These are phyloP conservation scores for Echiichthys vipera DNA, from an alignment of 2,797 vertebrate species.

Conservation along the genomic window DNA sequence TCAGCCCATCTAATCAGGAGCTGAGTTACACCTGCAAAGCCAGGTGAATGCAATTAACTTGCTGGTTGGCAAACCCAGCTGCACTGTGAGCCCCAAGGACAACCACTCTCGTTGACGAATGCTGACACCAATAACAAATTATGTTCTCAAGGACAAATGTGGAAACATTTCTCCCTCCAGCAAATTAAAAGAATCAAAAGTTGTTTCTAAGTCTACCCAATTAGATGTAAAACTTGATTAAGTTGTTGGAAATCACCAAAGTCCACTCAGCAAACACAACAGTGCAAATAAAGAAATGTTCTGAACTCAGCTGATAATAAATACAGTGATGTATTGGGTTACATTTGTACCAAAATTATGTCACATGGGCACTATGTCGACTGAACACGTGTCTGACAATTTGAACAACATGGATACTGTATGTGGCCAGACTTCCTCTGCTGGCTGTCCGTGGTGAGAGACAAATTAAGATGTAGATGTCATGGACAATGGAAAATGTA, in stretches of 20 bases:
- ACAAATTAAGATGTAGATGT: too few species aligned
- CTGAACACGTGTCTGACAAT: too few species aligned
- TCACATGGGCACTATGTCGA: too few species aligned
- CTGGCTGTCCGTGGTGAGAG: too few species aligned
- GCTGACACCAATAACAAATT: slow-evolving; percentile 49
- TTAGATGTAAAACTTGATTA: slow-evolving; percentile 9
- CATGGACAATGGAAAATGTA: too few species aligned
- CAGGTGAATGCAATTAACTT: slow-evolving; percentile 62
- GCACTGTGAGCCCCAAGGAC: slow-evolving; percentile 44
- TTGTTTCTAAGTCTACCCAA: slow-evolving; percentile 13
- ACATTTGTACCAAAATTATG: too few species aligned
- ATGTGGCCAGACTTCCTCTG: too few species aligned
- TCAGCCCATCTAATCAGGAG: slow-evolving; percentile 54
- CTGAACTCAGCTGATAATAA: not conserved
- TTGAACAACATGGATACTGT: too few species aligned
- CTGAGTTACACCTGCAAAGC: slow-evolving; percentile 54
- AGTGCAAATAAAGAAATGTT: not conserved
- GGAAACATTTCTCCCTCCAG: not conserved
- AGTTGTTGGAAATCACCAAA: slow-evolving; percentile 2
- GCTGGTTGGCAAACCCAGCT: slow-evolving; percentile 41
- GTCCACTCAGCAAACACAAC: not conserved
- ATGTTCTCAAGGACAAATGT: slow-evolving; percentile 40
- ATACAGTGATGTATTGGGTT: too few species aligned
- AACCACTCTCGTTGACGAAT: slow-evolving; percentile 42
- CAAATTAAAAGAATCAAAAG: slow-evolving; percentile 9